Evolutionary conservation across 2,888 invertebrate genomes (phyloP), one percentile per base, ranked within the genome.

Genomic region (Cenopis cana): DNA sequence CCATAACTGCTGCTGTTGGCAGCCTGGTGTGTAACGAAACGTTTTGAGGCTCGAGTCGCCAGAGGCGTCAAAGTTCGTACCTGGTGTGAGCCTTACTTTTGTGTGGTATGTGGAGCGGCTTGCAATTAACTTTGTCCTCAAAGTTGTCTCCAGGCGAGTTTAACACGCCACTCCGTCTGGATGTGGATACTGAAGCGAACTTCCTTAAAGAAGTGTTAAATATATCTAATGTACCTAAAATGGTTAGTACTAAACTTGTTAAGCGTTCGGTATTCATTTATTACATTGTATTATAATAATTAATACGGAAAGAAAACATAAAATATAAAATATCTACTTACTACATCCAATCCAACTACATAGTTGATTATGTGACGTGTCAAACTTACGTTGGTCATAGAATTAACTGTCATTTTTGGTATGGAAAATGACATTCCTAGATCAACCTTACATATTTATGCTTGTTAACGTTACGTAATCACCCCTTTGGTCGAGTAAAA

Each of bases 1-100:
- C 74, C 76, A 76, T 71, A 74, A 74, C 76, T 74, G 76, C 78
- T 73, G 66, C 33, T 64, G 74, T 73, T 74, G 71, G 67, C 67
- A 71, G 71, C 49, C 24, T 52, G 52, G 50, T 62, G 61, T 61
- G 20, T 18, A 57, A 46, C 57, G 38, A 18, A 68, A 52, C 46
- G 68, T 46, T 68, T 57, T 50, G 38, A 61, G 50, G 49, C 18
- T 64, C 38, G n/a, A 66, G 24, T 46, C 20, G 46, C 52, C 52
- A 36, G 49, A 38, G 59, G 57, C 57, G 36, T 69, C 64, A 49
- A 57, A 57, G 29, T 17, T 52, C 20, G 52, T 54, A 14, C 29
- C 55, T 38, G 41, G 52, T 66, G 55, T 56, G 29, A 33, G 11
- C 56, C 54, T 38, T 46, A 56, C 65, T 29, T 46, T 46, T 17